Percentiles rank a stretch among this genome's conserved stretches.
Conservation (phyloP, 2,888 invertebrate genomes). For the Acronicta aceris region DNA sequence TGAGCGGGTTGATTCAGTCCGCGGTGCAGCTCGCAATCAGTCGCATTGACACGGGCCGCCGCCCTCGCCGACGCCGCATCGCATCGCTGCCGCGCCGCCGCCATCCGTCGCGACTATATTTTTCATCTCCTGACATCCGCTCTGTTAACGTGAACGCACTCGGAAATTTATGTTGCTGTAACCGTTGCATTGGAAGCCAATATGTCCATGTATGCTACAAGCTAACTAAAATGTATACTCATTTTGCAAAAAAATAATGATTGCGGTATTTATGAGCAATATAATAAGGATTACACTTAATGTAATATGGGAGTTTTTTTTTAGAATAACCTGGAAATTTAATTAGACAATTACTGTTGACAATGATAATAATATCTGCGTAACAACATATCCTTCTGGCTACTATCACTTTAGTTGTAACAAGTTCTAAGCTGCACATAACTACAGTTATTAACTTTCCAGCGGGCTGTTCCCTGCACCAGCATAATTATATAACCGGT, state of each 20-base stretch:
- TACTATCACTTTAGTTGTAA: constrained; percentile 56
- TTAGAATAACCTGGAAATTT: too few species aligned
- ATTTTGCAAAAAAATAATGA: too few species aligned
- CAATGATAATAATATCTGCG: too few species aligned
- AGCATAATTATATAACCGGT: constrained; percentile 39
- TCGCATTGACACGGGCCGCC: constrained; percentile 67
- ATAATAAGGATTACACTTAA: too few species aligned
- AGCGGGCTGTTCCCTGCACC: constrained; percentile 49
- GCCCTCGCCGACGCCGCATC: constrained; percentile 36
- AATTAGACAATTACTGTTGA: too few species aligned
- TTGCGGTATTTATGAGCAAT: too few species aligned
- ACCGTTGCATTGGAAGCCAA: constrained; percentile 54
- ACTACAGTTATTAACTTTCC: constrained; percentile 52
- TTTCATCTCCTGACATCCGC: constrained; percentile 76
- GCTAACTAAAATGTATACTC: too few species aligned
- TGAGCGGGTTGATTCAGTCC: constrained; percentile 66
- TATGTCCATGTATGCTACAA: constrained; percentile 20
- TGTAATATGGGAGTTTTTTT: too few species aligned
- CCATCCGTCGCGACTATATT: constrained; percentile 66
- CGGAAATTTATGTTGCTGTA: constrained; percentile 68
- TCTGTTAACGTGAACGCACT: constrained; percentile 68
- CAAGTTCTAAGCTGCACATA: constrained; percentile 43
- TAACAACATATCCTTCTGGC: constrained; percentile 25
- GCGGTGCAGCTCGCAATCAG: constrained; percentile 69
- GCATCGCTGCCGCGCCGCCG: constrained; percentile 11